A percentile compares a stretch with the other conserved stretches of the same genome.
These are phyloP conservation scores for Myotis lucifugus DNA, from an alignment of 2,113 vertebrate genomes.

Conservation along the genomic window DNA sequence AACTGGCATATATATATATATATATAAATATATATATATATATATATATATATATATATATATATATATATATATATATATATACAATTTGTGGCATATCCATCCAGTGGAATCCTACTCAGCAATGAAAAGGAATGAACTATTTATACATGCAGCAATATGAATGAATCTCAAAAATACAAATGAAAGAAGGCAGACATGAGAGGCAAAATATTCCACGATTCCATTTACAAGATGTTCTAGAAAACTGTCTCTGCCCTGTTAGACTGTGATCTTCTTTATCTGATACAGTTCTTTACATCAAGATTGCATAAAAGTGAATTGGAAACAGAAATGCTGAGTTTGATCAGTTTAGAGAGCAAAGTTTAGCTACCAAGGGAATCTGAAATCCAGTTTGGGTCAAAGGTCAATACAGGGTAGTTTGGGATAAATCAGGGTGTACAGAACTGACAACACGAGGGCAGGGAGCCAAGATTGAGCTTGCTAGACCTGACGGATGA, in stretches of 20 bases:
- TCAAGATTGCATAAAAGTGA: background rate
- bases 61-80: no score
- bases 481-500: background rate
- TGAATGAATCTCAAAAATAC: background rate
- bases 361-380: background rate
- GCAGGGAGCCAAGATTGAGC: background rate
- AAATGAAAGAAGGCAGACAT: background rate
- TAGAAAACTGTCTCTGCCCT: background rate
- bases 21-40: no score
- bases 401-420: background rate
- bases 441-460: background rate
- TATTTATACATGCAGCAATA: background rate
- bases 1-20: background rate
- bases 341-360: background rate
- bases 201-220: background rate
- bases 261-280: background rate
- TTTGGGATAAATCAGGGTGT: background rate
- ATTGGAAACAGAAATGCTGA: background rate
- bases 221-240: background rate
- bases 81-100: background rate
- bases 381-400: background rate
- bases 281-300: background rate
- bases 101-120: background rate
- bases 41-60: no score
- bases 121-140: background rate